Percentiles rank a stretch among this genome's conserved stretches.
Evolutionary conservation across 2,888 invertebrate species (phyloP).

Genomic region (Gerris lacustris): DNA sequence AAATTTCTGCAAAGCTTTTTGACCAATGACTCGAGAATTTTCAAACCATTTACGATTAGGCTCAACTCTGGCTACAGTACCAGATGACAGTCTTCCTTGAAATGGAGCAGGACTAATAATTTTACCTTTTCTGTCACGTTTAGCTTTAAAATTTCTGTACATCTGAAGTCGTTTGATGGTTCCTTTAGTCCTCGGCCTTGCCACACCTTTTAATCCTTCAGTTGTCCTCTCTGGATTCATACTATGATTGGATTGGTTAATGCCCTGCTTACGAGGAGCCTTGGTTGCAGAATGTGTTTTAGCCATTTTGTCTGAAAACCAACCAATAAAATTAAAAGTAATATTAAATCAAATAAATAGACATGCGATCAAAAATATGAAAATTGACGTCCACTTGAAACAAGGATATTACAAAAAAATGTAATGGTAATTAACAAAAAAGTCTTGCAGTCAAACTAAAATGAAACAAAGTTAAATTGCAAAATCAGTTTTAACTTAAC

Average conservation of each 20-base stretch:
- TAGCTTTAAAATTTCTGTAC: slow-evolving; percentile 96
- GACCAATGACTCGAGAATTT: slow-evolving; percentile 92
- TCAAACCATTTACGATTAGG: slow-evolving; percentile 99
- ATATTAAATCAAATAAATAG: no score
- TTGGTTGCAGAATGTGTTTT: slow-evolving; percentile 61
- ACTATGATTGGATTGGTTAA: slow-evolving; percentile 77
- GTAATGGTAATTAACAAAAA: no score
- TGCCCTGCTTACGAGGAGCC: slow-evolving; percentile 70
- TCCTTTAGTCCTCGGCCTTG: slow-evolving; percentile 71
- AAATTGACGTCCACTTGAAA: no score
- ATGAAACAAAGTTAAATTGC: no score
- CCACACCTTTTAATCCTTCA: slow-evolving; percentile 69
- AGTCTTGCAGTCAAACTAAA: no score
- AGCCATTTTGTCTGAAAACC: slow-evolving; percentile 46
- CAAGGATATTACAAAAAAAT: no score
- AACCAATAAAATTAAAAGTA: no score
- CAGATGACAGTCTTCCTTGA: slow-evolving; percentile 72
- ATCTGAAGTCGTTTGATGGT: slow-evolving; percentile 95
- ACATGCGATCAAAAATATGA: no score
- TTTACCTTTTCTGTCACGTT: slow-evolving; percentile 66
- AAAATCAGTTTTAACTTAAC: no score
- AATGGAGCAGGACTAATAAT: slow-evolving; percentile 91
- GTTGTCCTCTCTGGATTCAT: slow-evolving; percentile 85
- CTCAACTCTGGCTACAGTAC: slow-evolving; percentile 86
- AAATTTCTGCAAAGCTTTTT: slow-evolving; percentile 75